Evolutionary conservation across 2,113 vertebrate species (phyloP).

Genomic region (Rana temporaria): DNA sequence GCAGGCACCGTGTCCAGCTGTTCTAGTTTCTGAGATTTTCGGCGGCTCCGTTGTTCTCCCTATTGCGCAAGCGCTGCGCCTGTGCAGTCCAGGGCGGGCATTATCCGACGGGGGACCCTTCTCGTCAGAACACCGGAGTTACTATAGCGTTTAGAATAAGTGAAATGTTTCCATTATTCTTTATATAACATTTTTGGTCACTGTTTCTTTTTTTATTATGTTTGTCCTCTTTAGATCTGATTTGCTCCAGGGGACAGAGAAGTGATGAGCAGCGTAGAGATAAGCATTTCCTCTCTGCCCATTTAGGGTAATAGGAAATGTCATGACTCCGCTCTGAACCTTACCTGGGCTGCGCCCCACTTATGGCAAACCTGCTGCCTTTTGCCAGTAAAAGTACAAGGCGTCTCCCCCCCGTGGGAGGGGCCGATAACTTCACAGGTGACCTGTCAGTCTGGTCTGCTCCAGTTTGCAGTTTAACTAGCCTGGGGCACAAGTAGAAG

Average conservation of each 20-base stretch:
- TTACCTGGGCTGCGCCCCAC: neutral
- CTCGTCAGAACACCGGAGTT: too few relatives aligned
- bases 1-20: too few relatives aligned
- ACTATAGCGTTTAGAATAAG: too few relatives aligned
- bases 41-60: too few relatives aligned
- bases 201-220: too few relatives aligned
- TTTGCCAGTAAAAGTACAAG: slow-evolving; percentile 65
- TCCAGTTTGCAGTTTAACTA: neutral
- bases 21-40: too few relatives aligned
- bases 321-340: neutral
- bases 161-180: too few relatives aligned
- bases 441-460: slow-evolving; percentile 56
- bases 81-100: too few relatives aligned
- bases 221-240: neutral
- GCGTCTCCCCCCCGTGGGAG: slow-evolving; percentile 58
- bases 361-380: slow-evolving; percentile 35
- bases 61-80: too few relatives aligned
- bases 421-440: slow-evolving; percentile 54
- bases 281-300: neutral
- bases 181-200: too few relatives aligned
- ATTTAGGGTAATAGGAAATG: slow-evolving; percentile 28
- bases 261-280: neutral
- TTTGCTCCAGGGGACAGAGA: neutral
- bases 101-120: too few relatives aligned
- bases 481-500: neutral